Evolutionary conservation across 2,888 invertebrate genomes (phyloP).

Genomic region (Entomobrya proxima): DNA sequence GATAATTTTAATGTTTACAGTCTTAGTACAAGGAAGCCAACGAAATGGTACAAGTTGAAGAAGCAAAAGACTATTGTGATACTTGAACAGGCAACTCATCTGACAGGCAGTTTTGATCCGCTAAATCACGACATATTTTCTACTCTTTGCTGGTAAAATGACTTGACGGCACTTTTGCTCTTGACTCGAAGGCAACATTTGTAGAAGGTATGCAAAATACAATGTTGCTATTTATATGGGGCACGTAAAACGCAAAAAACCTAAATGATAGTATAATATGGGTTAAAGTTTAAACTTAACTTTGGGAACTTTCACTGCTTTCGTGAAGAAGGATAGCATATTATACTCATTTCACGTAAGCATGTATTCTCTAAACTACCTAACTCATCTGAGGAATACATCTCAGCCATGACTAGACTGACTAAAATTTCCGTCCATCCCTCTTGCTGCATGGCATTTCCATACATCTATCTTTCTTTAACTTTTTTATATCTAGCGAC

Average conservation of each 20-base stretch:
- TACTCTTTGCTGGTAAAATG: conserved; percentile 10
- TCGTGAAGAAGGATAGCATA: background rate
- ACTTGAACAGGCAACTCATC: background rate
- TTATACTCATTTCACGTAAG: background rate
- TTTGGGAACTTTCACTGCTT: background rate
- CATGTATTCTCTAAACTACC: background rate
- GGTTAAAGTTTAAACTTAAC: background rate
- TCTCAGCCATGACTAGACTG: conserved; percentile 11
- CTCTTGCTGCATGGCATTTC: background rate
- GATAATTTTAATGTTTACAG: conserved; percentile 29
- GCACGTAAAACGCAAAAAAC: too few species aligned
- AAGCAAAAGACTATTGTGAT: conserved; percentile 4
- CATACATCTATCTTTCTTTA: background rate
- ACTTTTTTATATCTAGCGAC: conserved; percentile 3
- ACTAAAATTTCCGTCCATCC: conserved; percentile 26
- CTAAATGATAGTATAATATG: background rate
- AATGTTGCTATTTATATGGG: too few species aligned
- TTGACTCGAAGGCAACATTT: background rate
- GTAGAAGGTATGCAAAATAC: background rate
- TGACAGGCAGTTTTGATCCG: conserved; percentile 51
- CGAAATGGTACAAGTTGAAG: background rate
- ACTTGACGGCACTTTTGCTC: background rate
- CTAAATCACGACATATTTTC: conserved; percentile 35
- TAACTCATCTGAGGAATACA: conserved; percentile 14
- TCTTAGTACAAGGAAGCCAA: background rate